Evolutionary conservation across 2,797 vertebrate genomes (phyloP).

Genomic region (Anguilla obscura): DNA sequence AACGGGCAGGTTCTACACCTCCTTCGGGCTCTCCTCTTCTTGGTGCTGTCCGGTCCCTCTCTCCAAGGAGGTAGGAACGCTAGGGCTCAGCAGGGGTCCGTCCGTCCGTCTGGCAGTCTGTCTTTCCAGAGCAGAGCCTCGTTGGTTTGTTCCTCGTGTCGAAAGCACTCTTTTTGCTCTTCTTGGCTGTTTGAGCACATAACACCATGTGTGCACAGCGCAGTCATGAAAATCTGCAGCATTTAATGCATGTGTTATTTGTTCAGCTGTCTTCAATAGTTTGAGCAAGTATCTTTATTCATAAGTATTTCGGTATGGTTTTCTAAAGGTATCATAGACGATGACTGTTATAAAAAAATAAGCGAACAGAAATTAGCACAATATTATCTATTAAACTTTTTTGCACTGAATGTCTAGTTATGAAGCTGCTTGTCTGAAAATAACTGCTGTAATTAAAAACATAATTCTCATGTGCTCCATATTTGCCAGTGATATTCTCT

Average conservation of each 20-base stretch:
- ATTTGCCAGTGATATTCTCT: slow-evolving; percentile 25
- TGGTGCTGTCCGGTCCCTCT: slow-evolving; percentile 76
- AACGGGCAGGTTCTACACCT: slow-evolving; percentile 79
- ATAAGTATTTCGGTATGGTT: not conserved
- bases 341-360: not conserved
- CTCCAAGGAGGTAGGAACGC: slow-evolving; percentile 90
- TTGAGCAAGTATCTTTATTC: not conserved
- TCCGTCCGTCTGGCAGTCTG: slow-evolving; percentile 15
- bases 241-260: not conserved
- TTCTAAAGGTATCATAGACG: not conserved
- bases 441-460: slow-evolving; percentile 30
- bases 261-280: not conserved
- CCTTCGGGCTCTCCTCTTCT: slow-evolving; percentile 80
- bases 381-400: not conserved
- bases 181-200: not conserved
- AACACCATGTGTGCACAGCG: not conserved
- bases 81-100: not conserved
- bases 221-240: not conserved
- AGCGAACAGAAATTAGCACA: not conserved
- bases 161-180: not conserved
- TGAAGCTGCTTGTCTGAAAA: slow-evolving; percentile 15
- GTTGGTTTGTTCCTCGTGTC: not conserved
- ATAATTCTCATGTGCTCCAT: slow-evolving; percentile 34
- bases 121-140: not conserved
- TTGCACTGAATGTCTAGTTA: slow-evolving; percentile 9